Percentiles rank a stretch among this genome's conserved stretches.
Conservation (phyloP, 2,797 vertebrate genomes). For the Enteromius trimaculatus region DNA sequence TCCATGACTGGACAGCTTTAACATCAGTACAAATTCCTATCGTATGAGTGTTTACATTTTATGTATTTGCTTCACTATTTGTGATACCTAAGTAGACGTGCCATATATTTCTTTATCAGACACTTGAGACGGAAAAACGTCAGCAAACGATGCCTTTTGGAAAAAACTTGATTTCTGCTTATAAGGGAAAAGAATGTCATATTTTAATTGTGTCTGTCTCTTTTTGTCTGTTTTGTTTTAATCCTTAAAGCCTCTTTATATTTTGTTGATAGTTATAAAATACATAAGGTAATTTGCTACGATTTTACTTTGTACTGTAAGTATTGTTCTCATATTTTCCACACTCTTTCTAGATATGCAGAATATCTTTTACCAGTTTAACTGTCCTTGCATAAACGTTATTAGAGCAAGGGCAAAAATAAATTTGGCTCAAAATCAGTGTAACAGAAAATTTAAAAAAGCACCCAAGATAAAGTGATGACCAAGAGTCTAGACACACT, state of each 20-base stretch:
- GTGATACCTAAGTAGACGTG: not conserved
- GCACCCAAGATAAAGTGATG: not conserved
- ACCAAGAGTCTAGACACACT: not conserved
- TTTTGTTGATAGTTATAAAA: not conserved
- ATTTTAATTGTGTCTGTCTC: not conserved
- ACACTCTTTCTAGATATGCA: not conserved
- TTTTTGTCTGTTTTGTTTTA: not conserved
- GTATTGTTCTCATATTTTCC: not conserved
- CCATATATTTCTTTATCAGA: not conserved
- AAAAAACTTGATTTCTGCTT: not conserved
- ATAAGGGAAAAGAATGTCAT: not conserved
- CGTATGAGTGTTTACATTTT: not conserved
- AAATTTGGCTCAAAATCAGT: not conserved
- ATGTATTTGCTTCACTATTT: not conserved
- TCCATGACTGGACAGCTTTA: too few relatives aligned
- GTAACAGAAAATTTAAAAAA: not conserved
- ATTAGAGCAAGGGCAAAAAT: not conserved
- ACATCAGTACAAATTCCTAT: not conserved
- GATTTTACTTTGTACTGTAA: not conserved
- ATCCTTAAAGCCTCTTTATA: too few relatives aligned
- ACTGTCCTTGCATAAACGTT: not conserved
- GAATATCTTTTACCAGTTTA: not conserved
- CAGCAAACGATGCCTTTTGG: not conserved
- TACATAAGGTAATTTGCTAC: too few relatives aligned
- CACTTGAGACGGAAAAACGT: not conserved